Percentiles rank a stretch among this genome's conserved stretches.
phyloP scores from a whole-genome alignment of 2,888 invertebrate genomes.

The Keiferia lycopersicella region DNA sequence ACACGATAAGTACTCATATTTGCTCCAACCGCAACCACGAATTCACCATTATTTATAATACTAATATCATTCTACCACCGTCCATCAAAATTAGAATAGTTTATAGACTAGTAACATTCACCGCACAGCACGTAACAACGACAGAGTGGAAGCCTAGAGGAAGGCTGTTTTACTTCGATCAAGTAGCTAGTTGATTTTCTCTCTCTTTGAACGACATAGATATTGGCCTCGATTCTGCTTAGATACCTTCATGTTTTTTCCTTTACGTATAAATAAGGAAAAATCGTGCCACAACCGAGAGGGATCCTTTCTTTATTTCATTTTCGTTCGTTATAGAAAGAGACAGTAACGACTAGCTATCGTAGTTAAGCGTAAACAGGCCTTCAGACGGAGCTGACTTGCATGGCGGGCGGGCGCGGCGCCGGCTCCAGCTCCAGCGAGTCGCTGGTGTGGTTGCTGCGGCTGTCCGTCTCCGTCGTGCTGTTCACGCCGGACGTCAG shows the following conservation, averaged over 20 bases:
- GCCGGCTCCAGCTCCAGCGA: conserved; percentile 76
- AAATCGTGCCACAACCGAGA: too few relatives aligned
- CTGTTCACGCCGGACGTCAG: conserved; percentile 68
- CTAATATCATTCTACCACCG: conserved; percentile 22
- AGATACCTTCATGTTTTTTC: too few relatives aligned
- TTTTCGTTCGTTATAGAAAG: too few relatives aligned
- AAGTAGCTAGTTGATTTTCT: too few relatives aligned
- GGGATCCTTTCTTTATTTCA: too few relatives aligned
- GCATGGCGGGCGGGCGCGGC: conserved; percentile 79
- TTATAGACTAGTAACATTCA: conserved; percentile 28
- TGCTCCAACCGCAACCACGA: conserved; percentile 21
- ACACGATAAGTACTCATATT: conserved; percentile 19
- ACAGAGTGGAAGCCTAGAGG: conserved; percentile 25
- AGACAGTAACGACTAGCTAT: too few relatives aligned
- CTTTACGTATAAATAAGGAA: too few relatives aligned
- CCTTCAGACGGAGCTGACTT: conserved; percentile 79
- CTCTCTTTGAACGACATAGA: neutral
- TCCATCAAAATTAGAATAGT: conserved; percentile 10
- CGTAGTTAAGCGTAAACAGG: too few relatives aligned
- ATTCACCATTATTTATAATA: neutral
- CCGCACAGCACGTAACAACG: conserved; percentile 20
- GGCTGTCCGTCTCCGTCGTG: conserved; percentile 66
- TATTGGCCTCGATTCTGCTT: too few relatives aligned
- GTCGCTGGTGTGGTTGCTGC: conserved; percentile 72
- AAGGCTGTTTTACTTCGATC: too few relatives aligned